phyloP scores from a whole-genome alignment of 64 coral and sea anemone species.

The Porites australiensis region DNA sequence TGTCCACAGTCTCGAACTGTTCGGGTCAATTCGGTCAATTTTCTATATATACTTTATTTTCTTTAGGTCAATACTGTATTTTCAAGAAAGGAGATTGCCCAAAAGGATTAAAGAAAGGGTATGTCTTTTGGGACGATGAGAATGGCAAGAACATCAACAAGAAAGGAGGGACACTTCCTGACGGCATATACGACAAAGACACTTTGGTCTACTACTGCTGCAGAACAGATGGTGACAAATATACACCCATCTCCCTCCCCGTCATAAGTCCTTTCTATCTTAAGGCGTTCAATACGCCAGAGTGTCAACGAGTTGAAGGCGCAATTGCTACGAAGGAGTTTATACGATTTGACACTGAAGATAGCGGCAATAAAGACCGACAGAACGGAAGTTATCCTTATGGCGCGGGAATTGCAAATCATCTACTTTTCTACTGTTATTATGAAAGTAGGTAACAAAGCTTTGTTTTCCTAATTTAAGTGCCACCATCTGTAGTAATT shows the following conservation, averaged over 20 bases:
- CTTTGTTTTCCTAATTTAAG: not conserved
- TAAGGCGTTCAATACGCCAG: not conserved
- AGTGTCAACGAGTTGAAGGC: conserved; percentile 47
- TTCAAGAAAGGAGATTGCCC: conserved; percentile 24
- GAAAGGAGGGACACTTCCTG: conserved; percentile 25
- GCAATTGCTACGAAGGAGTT: conserved; percentile 52
- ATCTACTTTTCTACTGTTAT: conserved; percentile 6
- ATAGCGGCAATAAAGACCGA: not conserved
- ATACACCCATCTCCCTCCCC: conserved; percentile 5
- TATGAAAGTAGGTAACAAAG: conserved; percentile 14
- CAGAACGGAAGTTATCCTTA: conserved; percentile 15
- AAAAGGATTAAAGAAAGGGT: conserved; percentile 4
- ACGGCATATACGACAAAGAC: not conserved
- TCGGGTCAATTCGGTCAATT: too few relatives aligned
- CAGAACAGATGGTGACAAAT: conserved; percentile 48
- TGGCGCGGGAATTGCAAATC: conserved; percentile 12
- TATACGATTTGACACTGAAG: conserved; percentile 56
- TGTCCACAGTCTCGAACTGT: too few relatives aligned
- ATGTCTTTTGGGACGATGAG: conserved; percentile 43
- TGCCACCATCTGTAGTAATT: too few relatives aligned
- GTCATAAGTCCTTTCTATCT: conserved; percentile 38
- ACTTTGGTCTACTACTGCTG: conserved; percentile 45
- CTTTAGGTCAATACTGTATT: conserved; percentile 41
- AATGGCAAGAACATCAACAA: not conserved
- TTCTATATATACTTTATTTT: not conserved